Evolutionary conservation across 2,888 invertebrate genomes (phyloP).

Genomic region (Nesidiocoris tenuis): DNA sequence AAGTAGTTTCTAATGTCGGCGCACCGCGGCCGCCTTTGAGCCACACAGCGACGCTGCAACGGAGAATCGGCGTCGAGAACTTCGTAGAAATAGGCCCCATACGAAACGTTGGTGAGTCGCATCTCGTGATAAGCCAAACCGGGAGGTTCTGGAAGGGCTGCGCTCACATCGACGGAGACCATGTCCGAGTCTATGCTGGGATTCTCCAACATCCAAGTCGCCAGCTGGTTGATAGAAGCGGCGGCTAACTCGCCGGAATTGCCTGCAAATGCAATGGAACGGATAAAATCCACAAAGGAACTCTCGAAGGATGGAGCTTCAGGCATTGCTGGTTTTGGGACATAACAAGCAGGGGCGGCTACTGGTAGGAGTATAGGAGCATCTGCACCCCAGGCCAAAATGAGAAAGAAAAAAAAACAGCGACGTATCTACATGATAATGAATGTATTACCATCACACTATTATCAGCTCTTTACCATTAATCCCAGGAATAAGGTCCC

Average conservation of each 20-base stretch:
- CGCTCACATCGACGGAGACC: conserved; percentile 29
- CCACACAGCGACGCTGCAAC: conserved; percentile 33
- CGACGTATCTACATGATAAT: no score
- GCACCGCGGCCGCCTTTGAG: conserved; percentile 50
- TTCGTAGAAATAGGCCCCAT: conserved; percentile 35
- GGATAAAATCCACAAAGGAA: conserved; percentile 8
- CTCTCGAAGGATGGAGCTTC: no score
- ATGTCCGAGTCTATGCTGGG: conserved; percentile 55
- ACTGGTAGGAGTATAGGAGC: no score
- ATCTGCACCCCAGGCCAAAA: no score
- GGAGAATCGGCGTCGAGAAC: conserved; percentile 25
- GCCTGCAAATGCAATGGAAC: conserved; percentile 51
- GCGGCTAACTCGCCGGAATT: conserved; percentile 54
- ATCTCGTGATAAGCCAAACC: conserved; percentile 21
- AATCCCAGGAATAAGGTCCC: no score
- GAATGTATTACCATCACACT: no score
- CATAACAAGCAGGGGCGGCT: no score
- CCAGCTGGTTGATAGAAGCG: conserved; percentile 60
- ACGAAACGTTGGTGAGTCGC: conserved; percentile 23
- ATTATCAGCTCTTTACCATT: no score
- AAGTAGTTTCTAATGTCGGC: conserved; percentile 54
- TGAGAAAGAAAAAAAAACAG: no score
- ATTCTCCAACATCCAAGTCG: conserved; percentile 67
- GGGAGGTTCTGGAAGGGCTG: conserved; percentile 23
- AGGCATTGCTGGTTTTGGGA: no score